Evolutionary conservation across 1,140 invertebrate genomes (phyloP).

Genomic region (Drosophila persimilis): DNA sequence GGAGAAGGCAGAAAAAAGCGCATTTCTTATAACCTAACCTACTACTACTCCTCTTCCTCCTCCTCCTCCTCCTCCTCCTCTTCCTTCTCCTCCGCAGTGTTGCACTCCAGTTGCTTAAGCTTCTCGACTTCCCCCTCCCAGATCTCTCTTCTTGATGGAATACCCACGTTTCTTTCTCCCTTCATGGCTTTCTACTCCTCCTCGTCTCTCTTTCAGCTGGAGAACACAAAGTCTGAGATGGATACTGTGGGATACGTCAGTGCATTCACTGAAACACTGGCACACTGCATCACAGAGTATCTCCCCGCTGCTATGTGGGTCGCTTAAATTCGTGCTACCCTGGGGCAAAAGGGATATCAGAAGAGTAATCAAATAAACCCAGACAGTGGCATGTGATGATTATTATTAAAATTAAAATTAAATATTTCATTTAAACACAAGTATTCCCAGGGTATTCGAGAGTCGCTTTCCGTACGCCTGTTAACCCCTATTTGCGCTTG

Average conservation of each 20-base stretch:
- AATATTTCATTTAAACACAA: too few species aligned
- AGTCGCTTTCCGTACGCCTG: not conserved
- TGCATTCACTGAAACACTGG: conserved; percentile 14
- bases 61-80: too few species aligned
- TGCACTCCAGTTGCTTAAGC: not conserved
- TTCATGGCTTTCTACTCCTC: not conserved
- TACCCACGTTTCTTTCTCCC: not conserved
- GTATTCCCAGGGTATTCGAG: conserved; percentile 3
- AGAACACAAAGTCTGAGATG: not conserved
- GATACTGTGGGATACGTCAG: conserved; percentile 1
- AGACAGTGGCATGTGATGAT: too few species aligned
- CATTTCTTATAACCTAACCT: conserved; percentile 40
- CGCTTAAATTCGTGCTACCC: not conserved
- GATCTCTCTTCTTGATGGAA: not conserved
- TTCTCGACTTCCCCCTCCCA: not conserved
- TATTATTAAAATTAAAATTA: too few species aligned
- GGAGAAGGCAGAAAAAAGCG: not conserved
- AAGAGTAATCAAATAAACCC: too few species aligned
- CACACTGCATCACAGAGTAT: not conserved
- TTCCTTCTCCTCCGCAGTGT: too few species aligned
- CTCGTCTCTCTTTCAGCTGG: not conserved
- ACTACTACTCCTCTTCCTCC: not conserved
- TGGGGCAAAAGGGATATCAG: not conserved
- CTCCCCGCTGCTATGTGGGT: too few species aligned
- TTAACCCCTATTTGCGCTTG: not conserved